A percentile compares a stretch with the other conserved stretches of the same genome.
phyloP scores from a whole-genome alignment of 2,888 invertebrate species.

The Ectropis crepuscularia region DNA sequence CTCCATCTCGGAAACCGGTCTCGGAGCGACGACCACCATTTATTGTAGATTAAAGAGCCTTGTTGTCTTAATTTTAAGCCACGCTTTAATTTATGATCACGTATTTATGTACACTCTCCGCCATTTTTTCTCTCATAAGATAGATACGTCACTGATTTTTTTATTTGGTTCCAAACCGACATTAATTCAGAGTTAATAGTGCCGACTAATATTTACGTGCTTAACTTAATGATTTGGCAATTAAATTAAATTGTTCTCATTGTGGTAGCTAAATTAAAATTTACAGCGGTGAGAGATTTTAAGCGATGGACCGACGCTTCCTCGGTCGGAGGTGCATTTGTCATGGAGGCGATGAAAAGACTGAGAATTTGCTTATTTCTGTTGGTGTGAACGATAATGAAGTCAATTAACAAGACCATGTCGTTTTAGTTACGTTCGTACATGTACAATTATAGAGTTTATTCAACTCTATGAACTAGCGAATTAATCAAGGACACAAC shows the following conservation, averaged over 20 bases:
- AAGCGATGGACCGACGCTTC: conserved; percentile 59
- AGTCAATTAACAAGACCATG: conserved; percentile 24
- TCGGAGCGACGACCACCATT: conserved; percentile 80
- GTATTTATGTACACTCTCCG: conserved; percentile 78
- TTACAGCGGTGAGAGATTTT: conserved; percentile 74
- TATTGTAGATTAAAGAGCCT: conserved; percentile 85
- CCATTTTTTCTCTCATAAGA: conserved; percentile 73
- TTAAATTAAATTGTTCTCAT: conserved; percentile 83
- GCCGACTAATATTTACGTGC: conserved; percentile 80
- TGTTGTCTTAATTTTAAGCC: conserved; percentile 86
- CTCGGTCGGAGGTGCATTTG: conserved; percentile 55
- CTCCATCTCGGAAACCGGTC: conserved; percentile 81
- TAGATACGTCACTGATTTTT: conserved; percentile 78
- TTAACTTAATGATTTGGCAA: conserved; percentile 84
- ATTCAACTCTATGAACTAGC: conserved; percentile 57
- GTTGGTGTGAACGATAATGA: conserved; percentile 26
- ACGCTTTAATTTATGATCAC: conserved; percentile 81
- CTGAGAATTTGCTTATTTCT: conserved; percentile 25
- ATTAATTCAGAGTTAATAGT: conserved; percentile 78
- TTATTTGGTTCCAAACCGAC: conserved; percentile 65
- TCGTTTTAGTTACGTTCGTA: conserved; percentile 14
- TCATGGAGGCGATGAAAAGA: conserved; percentile 47
- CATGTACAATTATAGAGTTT: conserved; percentile 49
- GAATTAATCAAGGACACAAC: conserved; percentile 78
- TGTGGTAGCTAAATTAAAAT: conserved; percentile 82